These are phyloP conservation scores for Tribolium madens DNA, from an alignment of 1,140 invertebrate species.

Conservation along the genomic window DNA sequence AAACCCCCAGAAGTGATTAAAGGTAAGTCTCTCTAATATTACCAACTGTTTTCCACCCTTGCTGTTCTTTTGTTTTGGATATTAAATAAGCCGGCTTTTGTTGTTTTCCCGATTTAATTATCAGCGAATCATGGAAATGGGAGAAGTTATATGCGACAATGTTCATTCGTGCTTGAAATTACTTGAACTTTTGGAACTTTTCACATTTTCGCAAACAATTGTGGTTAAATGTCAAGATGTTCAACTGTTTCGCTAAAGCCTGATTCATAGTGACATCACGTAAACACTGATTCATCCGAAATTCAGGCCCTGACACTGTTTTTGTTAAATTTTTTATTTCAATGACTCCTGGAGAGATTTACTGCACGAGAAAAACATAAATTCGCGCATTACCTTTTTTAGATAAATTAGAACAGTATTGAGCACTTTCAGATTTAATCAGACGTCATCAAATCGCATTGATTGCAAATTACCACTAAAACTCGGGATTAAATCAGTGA, in stretches of 20 bases:
- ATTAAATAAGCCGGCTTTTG: constrained; percentile 10
- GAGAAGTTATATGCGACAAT: not conserved
- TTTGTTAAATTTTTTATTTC: not conserved
- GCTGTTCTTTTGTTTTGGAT: not conserved
- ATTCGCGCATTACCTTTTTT: not conserved
- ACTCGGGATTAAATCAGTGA: not conserved
- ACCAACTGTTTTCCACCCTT: not conserved
- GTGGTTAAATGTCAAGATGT: constrained; percentile 13
- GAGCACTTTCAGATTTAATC: not conserved
- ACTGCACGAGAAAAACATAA: not conserved
- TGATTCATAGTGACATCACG: constrained; percentile 29
- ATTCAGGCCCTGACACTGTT: not conserved
- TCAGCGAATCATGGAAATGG: not conserved
- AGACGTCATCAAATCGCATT: not conserved
- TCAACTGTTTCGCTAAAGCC: not conserved
- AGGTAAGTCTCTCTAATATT: not conserved
- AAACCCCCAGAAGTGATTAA: not conserved
- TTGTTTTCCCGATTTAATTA: constrained; percentile 6
- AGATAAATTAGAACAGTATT: not conserved
- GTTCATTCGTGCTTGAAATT: not conserved
- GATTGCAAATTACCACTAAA: not conserved
- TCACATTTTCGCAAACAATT: not conserved
- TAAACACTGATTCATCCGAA: constrained; percentile 20
- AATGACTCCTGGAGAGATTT: not conserved
- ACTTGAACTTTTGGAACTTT: not conserved